Base-by-base conservation (phyloP, 2,888 invertebrate genomes). In the Amiota mariae region DNA sequence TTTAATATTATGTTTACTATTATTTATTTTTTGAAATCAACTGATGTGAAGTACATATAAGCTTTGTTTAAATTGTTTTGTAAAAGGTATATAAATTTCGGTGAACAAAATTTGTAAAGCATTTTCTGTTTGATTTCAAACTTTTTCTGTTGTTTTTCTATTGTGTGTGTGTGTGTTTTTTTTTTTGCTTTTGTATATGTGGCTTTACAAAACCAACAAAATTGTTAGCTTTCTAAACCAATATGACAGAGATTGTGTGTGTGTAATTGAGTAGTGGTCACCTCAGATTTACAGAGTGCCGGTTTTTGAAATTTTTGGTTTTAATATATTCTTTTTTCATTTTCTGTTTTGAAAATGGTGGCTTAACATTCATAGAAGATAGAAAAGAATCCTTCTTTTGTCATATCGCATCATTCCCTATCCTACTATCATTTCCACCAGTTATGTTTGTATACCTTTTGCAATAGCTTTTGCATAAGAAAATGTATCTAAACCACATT, bases 231-330 rank as follows among this genome's bases (percentile, higher is more conserved):
- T 20, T 24, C 59, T 20, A 36, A 36, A 6, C 36, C 36, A 36
- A 36, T 36, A 36, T 36, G 36, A 36, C 36, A 36, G 36, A 36
- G 54, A n/a, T 51, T 51, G 54, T 51, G 54, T 8, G 54, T 8
- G 8, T 63, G 36, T 63, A 63, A 63, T 63, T 63, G 46, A 63
- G 46, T 47, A 46, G 63, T 12, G 46, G 46, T 47, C 8, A 46
- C 4, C 46, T 54, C 54, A 6, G 36, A 36, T 36, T 36, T 36
- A n/a, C 15, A 15, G n/a, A 15, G 54, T 15, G 2, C 1, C 12
- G n/a, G 54, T 54, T 54, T 13, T 54, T 54, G 8, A 12, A 54
- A 54, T 10, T 20, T 15, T 20, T 59, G 59, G 59, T 8, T 61
- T 64, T 48, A 0, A 10, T 10, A 24, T 61, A 10, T 61, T 24